Percentiles rank a stretch among this genome's conserved stretches.
Conservation (phyloP, 2,113 vertebrate genomes). For the Hystrix brachyura region DNA sequence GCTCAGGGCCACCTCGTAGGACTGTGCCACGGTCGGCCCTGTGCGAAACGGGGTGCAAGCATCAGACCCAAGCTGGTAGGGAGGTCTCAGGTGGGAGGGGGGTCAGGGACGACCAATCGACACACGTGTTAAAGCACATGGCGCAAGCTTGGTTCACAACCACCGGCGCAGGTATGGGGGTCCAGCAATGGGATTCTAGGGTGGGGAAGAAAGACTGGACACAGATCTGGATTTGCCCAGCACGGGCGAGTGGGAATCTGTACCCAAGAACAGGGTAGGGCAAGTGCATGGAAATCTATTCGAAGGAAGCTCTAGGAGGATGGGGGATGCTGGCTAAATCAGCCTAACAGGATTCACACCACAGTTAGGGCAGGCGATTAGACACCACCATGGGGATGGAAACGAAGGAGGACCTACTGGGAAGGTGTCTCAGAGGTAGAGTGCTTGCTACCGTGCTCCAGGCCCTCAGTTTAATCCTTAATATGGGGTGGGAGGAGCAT, state of each 20-base stretch:
- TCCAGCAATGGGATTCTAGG: fast-evolving
- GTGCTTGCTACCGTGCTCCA: too few relatives aligned
- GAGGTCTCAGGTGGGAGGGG: neutral
- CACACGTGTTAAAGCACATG: neutral
- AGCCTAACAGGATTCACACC: neutral
- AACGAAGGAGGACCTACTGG: too few relatives aligned
- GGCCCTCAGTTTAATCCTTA: too few relatives aligned
- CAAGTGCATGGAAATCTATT: neutral
- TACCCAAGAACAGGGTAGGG: neutral
- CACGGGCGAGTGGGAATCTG: too few relatives aligned
- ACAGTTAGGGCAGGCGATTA: neutral
- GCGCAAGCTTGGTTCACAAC: too few relatives aligned
- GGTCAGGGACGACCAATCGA: fast-evolving
- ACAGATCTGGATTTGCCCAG: neutral
- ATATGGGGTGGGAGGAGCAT: too few relatives aligned
- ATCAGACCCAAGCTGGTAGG: neutral
- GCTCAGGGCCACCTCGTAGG: neutral
- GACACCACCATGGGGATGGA: neutral
- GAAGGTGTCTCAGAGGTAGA: too few relatives aligned
- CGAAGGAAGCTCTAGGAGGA: neutral
- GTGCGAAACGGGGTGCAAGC: neutral
- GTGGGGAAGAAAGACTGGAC: neutral
- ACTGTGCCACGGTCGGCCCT: neutral
- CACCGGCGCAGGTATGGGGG: neutral
- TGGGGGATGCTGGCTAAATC: neutral